Base-by-base conservation (phyloP, 2,113 vertebrate species). In the Colius striatus region DNA sequence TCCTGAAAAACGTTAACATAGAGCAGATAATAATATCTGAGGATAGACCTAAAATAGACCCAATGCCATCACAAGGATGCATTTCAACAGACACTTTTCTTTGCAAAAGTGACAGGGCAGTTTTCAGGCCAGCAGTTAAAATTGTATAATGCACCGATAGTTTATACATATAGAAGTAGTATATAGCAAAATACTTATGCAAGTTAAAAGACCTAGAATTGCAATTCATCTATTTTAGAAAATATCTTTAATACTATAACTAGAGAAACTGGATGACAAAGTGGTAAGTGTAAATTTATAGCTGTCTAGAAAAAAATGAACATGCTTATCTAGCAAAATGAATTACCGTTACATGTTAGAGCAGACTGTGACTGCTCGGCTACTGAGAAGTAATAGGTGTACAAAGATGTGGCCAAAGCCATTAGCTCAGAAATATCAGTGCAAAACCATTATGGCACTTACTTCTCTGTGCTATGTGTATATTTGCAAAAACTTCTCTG, bases 341-440 rank as follows among this genome's bases (percentile, higher is more conserved):
- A 76, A 60, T 41, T 11, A 22, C 16, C 1, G 16, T 38, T 43
- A 6, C 45, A 3, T 1, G 45, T 11, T 25, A 54, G 76, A 70
- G 34, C 6, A 25, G 85, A 34, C 14, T 8, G 77, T 16, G 66
- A 68, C 66, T 54, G 30, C 32, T 73, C 82, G 38, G 63, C 11
- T 30, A 32, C 23, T 34, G 45, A 82, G 89, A 38, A 80, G 66
- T 51, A 41, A 70, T 45, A 65, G 90, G 88, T 87, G 87, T 47
- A 68, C 86, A 89, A 86, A 93, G 84, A 85, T 6, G 50, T 85
- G 94, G 92, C 91, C 32, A 60, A 91, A 77, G 84, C 95, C 92
- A 95, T 95, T 93, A 97, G 71, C 92, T 87, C 75, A 47, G 78
- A 86, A 97, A 90, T 97, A 96, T 96, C 95, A 93, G 95, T 16